Percentiles rank a stretch among this genome's conserved stretches.
phyloP scores from a whole-genome alignment of 2,113 vertebrate genomes.

The Struthidea cinerea region DNA sequence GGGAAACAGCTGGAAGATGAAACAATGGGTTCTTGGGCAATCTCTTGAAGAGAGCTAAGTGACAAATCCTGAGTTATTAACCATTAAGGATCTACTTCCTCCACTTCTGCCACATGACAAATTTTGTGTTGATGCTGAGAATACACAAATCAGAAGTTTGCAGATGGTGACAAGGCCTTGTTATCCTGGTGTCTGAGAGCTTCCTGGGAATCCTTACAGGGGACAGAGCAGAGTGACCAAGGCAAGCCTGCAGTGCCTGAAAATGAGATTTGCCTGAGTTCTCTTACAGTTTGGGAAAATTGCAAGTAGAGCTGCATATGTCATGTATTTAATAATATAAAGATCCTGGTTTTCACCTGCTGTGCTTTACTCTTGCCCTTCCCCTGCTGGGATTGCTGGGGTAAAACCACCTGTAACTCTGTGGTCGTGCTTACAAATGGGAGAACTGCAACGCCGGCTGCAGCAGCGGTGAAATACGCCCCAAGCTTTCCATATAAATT shows the following conservation, averaged over 20 bases:
- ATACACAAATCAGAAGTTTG: background rate
- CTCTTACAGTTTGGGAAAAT: background rate
- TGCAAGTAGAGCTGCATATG: background rate
- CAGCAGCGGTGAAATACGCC: background rate
- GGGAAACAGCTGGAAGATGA: conserved; percentile 54
- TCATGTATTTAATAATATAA: background rate
- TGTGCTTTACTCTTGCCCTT: background rate
- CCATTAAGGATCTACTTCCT: background rate
- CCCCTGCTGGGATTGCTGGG: background rate
- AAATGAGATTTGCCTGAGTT: background rate
- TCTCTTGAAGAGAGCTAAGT: conserved; percentile 8
- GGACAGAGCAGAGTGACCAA: background rate
- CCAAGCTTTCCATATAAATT: background rate
- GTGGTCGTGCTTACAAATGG: background rate
- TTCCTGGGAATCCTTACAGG: background rate
- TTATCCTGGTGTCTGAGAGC: background rate
- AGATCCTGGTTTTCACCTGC: background rate
- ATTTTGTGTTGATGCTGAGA: background rate
- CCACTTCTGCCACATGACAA: background rate
- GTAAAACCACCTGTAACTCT: background rate
- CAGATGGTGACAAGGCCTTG: background rate
- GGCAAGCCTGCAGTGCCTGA: background rate
- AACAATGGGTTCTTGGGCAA: conserved; percentile 48
- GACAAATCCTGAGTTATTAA: conserved; percentile 48
- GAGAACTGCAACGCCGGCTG: background rate